A percentile compares a stretch with the other conserved stretches of the same genome.
These are phyloP conservation scores for Anoplolepis gracilipes DNA, from an alignment of 1,140 invertebrate species.

Conservation along the genomic window DNA sequence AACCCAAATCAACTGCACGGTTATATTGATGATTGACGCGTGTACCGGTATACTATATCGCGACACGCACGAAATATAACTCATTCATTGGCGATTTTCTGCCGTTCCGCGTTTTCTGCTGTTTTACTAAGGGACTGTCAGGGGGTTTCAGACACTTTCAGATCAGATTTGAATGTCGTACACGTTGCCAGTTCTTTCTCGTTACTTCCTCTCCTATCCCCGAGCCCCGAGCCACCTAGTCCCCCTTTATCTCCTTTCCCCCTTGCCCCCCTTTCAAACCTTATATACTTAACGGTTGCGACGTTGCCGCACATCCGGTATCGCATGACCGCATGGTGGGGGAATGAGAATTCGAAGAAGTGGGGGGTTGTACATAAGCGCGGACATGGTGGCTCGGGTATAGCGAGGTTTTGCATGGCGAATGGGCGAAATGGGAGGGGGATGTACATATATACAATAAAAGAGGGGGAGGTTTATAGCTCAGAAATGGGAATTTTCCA, in stretches of 20 bases:
- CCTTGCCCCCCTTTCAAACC: conserved; percentile 59
- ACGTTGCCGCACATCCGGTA: conserved; percentile 84
- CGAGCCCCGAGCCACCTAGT: conserved; percentile 14
- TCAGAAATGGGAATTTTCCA: conserved; percentile 83
- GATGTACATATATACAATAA: conserved; percentile 21
- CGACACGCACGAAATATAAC: neutral
- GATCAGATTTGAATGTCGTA: conserved; percentile 82
- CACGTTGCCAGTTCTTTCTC: conserved; percentile 84
- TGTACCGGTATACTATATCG: neutral
- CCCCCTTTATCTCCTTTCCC: conserved; percentile 58
- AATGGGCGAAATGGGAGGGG: conserved; percentile 15
- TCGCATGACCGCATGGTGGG: conserved; percentile 69
- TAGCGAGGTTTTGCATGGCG: conserved; percentile 48
- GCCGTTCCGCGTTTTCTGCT: conserved; percentile 69
- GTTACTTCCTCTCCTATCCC: conserved; percentile 58
- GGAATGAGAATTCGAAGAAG: conserved; percentile 69
- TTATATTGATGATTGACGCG: neutral
- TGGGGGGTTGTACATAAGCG: conserved; percentile 74
- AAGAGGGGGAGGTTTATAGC: conserved; percentile 60
- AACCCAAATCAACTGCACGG: neutral
- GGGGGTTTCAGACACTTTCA: conserved; percentile 61
- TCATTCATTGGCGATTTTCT: conserved; percentile 30
- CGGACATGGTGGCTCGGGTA: neutral
- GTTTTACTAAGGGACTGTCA: conserved; percentile 69
- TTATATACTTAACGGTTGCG: conserved; percentile 84